These are phyloP conservation scores for Pseudorhiza aurosa DNA, from an alignment of 30 jellyfish, hydroid and myxozoan species.

Conservation along the genomic window DNA sequence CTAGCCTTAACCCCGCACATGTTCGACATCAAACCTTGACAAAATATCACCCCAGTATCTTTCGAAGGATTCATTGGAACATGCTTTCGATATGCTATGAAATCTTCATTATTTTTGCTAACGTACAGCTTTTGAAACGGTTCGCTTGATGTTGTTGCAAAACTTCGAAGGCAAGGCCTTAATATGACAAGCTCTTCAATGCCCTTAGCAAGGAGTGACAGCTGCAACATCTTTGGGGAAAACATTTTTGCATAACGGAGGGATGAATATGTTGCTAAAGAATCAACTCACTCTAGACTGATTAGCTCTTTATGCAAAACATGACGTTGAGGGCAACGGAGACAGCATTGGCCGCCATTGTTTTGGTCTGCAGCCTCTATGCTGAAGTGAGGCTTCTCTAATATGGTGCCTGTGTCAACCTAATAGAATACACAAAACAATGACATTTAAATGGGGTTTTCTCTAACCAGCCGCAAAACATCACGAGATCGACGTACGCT, in stretches of 20 bases:
- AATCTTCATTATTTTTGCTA: not conserved
- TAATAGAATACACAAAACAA: not conserved
- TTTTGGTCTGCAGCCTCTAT: too few species aligned
- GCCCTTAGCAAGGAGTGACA: too few species aligned
- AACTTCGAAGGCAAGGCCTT: not conserved
- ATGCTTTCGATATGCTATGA: conserved; percentile 55
- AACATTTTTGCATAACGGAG: too few species aligned
- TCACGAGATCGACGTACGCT: not conserved
- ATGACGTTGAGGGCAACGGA: too few species aligned
- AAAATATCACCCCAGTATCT: conserved; percentile 59
- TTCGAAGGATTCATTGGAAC: conserved; percentile 11
- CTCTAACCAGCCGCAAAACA: not conserved
- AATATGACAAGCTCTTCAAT: not conserved
- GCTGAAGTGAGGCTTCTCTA: too few species aligned
- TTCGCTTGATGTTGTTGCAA: not conserved
- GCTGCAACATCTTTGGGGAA: too few species aligned
- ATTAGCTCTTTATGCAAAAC: too few species aligned
- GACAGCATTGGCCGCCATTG: too few species aligned
- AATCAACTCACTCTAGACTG: too few species aligned
- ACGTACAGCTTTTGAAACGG: conserved; percentile 8
- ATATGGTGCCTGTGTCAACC: not conserved
- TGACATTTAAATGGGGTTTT: not conserved
- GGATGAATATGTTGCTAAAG: too few species aligned
- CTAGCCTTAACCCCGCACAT: conserved; percentile 69
- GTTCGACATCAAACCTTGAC: conserved; percentile 73